Percentiles rank a stretch among this genome's conserved stretches.
Conservation (phyloP, 2,113 vertebrate genomes). For the Heterochromis multidens region DNA sequence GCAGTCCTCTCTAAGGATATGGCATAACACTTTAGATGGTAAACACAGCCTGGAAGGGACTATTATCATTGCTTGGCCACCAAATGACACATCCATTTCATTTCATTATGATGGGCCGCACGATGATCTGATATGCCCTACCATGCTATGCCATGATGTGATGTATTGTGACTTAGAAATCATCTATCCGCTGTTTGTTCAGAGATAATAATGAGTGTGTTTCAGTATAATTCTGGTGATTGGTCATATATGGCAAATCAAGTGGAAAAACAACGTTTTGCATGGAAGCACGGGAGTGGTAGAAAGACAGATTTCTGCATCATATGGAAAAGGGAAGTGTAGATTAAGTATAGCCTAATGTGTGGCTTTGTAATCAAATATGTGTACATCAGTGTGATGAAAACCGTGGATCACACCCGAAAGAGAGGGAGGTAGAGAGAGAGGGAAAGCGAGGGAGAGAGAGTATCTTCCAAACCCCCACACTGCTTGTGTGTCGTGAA, state of each 20-base stretch:
- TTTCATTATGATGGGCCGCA: conserved; percentile 9
- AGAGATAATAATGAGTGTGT: not conserved
- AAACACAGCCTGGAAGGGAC: conserved; percentile 7
- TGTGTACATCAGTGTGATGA: conserved; percentile 42
- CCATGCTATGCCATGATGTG: not conserved
- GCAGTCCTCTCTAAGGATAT: conserved; percentile 1
- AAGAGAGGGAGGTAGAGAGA: conserved; percentile 26
- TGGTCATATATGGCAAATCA: not conserved
- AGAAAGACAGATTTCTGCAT: not conserved
- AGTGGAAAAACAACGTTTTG: not conserved
- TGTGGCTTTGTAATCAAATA: conserved; percentile 19
- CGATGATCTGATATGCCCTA: not conserved
- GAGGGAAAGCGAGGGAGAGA: conserved; percentile 23
- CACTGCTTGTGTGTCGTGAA: conserved; percentile 57
- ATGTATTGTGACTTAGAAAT: not conserved
- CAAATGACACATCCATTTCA: conserved; percentile 14
- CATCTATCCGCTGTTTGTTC: not conserved
- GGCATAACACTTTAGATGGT: conserved; percentile 18
- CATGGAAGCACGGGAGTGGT: conserved; percentile 30
- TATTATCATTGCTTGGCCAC: conserved; percentile 22
- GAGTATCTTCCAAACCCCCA: conserved; percentile 45
- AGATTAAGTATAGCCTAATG: not conserved
- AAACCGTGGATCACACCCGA: conserved; percentile 53
- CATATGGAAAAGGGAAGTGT: not conserved
- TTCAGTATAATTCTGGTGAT: not conserved